Evolutionary conservation across 2,888 invertebrate genomes (phyloP), one percentile per base, ranked within the genome.

Genomic region (Aphodius granarius): DNA sequence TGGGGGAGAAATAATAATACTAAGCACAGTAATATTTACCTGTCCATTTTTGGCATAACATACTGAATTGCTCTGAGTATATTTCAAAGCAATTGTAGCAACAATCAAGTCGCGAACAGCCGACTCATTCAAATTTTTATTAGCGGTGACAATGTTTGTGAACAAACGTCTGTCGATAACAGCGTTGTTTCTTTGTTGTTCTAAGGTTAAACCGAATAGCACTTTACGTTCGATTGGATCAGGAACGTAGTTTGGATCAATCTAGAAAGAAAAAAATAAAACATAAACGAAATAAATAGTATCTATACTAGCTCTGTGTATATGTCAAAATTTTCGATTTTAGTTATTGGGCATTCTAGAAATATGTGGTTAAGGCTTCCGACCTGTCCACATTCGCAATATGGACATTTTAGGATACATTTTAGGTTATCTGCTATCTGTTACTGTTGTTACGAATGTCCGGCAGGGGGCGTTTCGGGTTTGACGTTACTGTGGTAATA

Each of bases 51-150:
- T 93, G 0, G 98, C 98, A 84, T 94, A 99, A 85, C 98, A 99
- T 0, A 99, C 99, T 0, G 98, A 98, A 88, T 99, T 99, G 82
- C 98, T 98, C 87, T 99, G 99, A 0, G 99, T 98, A 85, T 97
- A 99, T 86, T 99, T 99, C 18, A 99, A 89, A 0, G 98, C 96
- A 77, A 99, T 96, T 0, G 97, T 97, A 0, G 99, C 98, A 0
- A 99, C 96, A 66, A 97, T 95, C 20, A 99, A 89, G 87, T 99
- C 99, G 74, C 97, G 91, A 3, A 97, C 84, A 0, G 96, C 97
- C 13, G 88, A 89, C 17, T 93, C 91, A 0, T 96, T 91, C 17
- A 98, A 82, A 4, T 86, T 84, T 78, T 93, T 92, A 75, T 91
- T 92, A 71, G 89, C 89, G 0, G 94, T 92, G 0, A 97, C 97